Evolutionary conservation across 2,113 vertebrate species (phyloP).

Genomic region (Falcunculus frontatus): DNA sequence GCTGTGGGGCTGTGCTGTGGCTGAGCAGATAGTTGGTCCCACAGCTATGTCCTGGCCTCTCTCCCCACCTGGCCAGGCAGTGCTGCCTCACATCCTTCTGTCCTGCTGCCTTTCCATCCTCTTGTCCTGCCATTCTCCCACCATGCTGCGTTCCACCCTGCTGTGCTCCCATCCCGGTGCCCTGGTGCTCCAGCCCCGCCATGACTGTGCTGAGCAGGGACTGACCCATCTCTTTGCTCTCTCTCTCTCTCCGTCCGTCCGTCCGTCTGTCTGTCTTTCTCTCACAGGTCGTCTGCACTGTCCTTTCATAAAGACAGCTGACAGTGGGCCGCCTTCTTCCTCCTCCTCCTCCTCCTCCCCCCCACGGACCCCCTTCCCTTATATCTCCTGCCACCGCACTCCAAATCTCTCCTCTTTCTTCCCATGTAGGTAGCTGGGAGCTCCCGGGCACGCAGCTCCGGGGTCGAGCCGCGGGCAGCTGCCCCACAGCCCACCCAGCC

Average conservation of each 20-base stretch:
- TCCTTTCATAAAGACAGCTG: slow-evolving; percentile 96
- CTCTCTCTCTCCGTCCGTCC: slow-evolving; percentile 70
- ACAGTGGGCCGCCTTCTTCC: slow-evolving; percentile 83
- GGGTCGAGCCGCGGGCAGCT: background rate
- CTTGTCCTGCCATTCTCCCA: background rate
- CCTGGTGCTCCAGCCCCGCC: slow-evolving; percentile 42
- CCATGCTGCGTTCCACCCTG: background rate
- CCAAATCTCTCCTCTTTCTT: slow-evolving; percentile 83
- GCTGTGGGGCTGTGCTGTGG: background rate
- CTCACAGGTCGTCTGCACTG: slow-evolving; percentile 94
- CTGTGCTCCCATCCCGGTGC: slow-evolving; percentile 1
- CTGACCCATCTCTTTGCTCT: slow-evolving; percentile 77
- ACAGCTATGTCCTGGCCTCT: background rate
- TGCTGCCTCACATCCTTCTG: background rate
- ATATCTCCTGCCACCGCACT: slow-evolving; percentile 83
- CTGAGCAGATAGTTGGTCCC: background rate
- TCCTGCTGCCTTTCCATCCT: background rate
- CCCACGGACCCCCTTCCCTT: slow-evolving; percentile 79
- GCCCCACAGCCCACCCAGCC: slow-evolving; percentile 3
- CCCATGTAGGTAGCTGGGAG: slow-evolving; percentile 81
- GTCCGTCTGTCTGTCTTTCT: slow-evolving; percentile 76
- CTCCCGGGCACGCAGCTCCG: background rate
- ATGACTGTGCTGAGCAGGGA: slow-evolving; percentile 42
- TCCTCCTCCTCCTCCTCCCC: slow-evolving; percentile 83
- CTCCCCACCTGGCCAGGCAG: background rate